Evolutionary conservation across 2,888 invertebrate genomes (phyloP).

Genomic region (Alitta virens): DNA sequence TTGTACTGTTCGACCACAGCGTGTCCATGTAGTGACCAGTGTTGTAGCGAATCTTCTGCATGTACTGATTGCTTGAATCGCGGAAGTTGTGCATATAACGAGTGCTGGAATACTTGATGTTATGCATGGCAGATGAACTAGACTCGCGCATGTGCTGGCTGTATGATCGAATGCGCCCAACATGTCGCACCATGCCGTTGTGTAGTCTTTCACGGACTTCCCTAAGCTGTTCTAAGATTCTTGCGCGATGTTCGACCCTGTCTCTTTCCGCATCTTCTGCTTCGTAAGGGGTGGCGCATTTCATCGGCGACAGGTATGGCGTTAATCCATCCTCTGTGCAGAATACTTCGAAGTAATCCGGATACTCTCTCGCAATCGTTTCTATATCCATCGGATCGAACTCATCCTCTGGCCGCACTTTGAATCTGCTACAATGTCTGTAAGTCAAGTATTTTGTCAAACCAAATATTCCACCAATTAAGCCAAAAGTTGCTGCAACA

Average conservation of each 20-base stretch:
- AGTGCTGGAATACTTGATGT: slow-evolving; percentile 31
- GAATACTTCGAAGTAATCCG: background rate
- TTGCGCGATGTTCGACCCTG: slow-evolving; percentile 1
- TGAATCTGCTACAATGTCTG: background rate
- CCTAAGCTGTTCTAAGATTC: slow-evolving; percentile 43
- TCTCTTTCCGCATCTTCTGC: slow-evolving; percentile 2
- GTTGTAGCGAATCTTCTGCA: slow-evolving; percentile 37
- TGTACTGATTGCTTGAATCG: slow-evolving; percentile 42
- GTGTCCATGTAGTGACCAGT: slow-evolving; percentile 33
- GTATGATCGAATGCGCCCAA: slow-evolving; percentile 40
- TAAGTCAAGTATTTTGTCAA: background rate
- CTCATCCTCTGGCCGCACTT: background rate
- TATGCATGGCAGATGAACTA: slow-evolving; percentile 31
- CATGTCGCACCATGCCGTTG: slow-evolving; percentile 39
- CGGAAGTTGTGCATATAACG: slow-evolving; percentile 39
- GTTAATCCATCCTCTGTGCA: background rate
- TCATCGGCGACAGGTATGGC: slow-evolving; percentile 31
- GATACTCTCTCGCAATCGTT: background rate
- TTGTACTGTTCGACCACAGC: slow-evolving; percentile 30
- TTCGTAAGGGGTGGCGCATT: slow-evolving; percentile 23
- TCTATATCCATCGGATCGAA: background rate
- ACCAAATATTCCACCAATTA: slow-evolving; percentile 26
- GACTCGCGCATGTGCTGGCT: slow-evolving; percentile 35
- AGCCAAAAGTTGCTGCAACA: slow-evolving; percentile 31
- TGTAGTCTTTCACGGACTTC: slow-evolving; percentile 41